Percentiles rank a stretch among this genome's conserved stretches.
phyloP scores from a whole-genome alignment of 2,888 invertebrate species.

The Zeuzera pyrina region DNA sequence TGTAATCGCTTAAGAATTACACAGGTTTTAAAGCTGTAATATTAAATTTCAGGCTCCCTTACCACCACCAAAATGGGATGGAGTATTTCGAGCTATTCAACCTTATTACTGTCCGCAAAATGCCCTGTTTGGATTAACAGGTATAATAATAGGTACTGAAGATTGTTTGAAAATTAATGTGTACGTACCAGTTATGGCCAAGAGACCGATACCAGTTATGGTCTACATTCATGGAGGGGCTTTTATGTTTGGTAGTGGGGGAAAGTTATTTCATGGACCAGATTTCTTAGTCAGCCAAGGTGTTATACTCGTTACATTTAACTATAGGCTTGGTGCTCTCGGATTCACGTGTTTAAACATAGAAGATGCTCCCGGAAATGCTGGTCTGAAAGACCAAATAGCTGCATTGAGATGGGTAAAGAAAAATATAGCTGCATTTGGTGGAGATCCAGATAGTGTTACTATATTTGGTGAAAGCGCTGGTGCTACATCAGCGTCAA shows the following conservation, averaged over 20 bases:
- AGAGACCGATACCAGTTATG: neutral
- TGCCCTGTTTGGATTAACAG: constrained; percentile 27
- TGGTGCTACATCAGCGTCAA: constrained; percentile 2
- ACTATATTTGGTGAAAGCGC: constrained; percentile 17
- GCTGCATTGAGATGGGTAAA: constrained; percentile 15
- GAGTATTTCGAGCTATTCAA: constrained; percentile 46
- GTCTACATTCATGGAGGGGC: neutral
- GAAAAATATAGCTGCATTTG: constrained; percentile 11
- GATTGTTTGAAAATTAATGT: neutral
- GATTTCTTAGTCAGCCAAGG: neutral
- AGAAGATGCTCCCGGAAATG: constrained; percentile 17
- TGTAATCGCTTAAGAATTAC: no score
- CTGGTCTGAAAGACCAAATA: constrained; percentile 8
- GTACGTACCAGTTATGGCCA: neutral
- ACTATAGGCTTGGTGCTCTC: neutral
- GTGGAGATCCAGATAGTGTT: constrained; percentile 6
- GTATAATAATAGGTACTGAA: constrained; percentile 40
- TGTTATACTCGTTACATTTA: neutral
- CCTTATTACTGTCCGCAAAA: constrained; percentile 44
- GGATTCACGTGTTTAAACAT: constrained; percentile 6
- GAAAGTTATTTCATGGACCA: neutral
- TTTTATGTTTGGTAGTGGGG: neutral
- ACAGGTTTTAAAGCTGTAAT: no score
- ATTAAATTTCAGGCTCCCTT: constrained; percentile 52
- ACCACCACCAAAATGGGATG: constrained; percentile 52